Conservation (phyloP, 2,888 invertebrate genomes). For the Vandiemenella viatica region DNA sequence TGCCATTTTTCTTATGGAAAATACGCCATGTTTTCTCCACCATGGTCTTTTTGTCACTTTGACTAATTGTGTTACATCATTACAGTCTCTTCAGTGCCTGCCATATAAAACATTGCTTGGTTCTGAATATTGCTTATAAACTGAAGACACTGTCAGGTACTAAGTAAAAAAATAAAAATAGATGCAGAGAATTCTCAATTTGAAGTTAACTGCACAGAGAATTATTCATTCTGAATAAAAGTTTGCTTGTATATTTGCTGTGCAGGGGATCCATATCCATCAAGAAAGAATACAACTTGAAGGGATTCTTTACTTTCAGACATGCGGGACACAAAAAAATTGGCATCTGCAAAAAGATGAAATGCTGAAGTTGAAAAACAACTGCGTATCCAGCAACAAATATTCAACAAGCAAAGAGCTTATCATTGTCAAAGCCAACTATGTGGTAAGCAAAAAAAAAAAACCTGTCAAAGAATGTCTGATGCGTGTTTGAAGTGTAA, state of each 20-base stretch:
- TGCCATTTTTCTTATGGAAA: too few relatives aligned
- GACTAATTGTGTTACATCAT: too few relatives aligned
- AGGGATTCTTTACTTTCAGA: neutral
- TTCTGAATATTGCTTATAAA: neutral
- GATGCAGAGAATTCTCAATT: neutral
- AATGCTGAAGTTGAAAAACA: neutral
- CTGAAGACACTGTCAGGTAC: neutral
- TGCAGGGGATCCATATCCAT: neutral
- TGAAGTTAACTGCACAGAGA: neutral
- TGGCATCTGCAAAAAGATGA: neutral
- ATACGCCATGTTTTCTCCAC: too few relatives aligned
- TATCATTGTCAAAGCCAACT: neutral
- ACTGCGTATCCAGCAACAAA: neutral
- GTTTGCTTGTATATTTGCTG: neutral
- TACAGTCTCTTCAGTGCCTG: neutral
- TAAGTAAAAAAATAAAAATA: neutral
- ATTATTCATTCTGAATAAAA: neutral
- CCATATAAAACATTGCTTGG: neutral
- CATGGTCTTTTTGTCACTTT: too few relatives aligned
- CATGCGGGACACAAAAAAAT: neutral
- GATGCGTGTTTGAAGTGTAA: neutral
- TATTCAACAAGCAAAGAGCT: neutral
- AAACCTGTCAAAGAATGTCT: neutral
- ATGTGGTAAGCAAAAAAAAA: neutral
- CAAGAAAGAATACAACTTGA: neutral